Conservation (phyloP, 2,113 vertebrate species). For the Lamprologus callipterus region DNA sequence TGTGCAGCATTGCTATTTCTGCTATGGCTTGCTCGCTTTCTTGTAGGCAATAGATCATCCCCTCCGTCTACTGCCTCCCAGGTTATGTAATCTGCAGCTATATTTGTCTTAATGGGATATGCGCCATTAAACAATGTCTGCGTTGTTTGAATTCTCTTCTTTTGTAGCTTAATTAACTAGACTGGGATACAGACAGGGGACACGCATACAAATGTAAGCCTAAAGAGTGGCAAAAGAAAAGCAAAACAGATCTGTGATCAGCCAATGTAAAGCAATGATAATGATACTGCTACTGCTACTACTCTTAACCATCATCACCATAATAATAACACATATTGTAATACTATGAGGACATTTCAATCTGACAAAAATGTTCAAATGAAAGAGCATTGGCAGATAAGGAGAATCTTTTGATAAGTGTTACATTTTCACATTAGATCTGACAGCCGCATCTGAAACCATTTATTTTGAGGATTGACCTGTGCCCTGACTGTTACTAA, state of each 20-base stretch:
- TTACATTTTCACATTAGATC: slow-evolving; percentile 12
- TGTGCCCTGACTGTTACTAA: slow-evolving; percentile 28
- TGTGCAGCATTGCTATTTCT: neutral
- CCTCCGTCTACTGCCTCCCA: slow-evolving; percentile 24
- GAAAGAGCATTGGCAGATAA: neutral
- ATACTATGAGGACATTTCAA: neutral
- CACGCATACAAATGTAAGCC: neutral
- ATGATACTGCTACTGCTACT: neutral
- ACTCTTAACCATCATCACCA: neutral
- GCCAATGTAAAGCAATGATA: neutral
- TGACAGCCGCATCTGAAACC: slow-evolving; percentile 27
- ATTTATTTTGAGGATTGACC: slow-evolving; percentile 47
- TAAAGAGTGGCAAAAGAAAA: neutral
- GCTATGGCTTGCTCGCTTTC: slow-evolving; percentile 10
- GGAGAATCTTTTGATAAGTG: neutral
- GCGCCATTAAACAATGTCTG: slow-evolving; percentile 53
- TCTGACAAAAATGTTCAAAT: neutral
- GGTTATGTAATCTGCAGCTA: slow-evolving; percentile 57
- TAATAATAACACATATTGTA: neutral
- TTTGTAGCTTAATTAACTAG: slow-evolving; percentile 48
- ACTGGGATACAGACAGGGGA: neutral
- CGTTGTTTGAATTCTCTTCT: slow-evolving; percentile 23
- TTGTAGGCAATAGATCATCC: slow-evolving; percentile 11
- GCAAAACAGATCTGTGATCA: neutral
- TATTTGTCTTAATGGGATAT: slow-evolving; percentile 54